Evolutionary conservation across 2,797 vertebrate genomes (phyloP).

Genomic region (Eurystomus glaucurus): DNA sequence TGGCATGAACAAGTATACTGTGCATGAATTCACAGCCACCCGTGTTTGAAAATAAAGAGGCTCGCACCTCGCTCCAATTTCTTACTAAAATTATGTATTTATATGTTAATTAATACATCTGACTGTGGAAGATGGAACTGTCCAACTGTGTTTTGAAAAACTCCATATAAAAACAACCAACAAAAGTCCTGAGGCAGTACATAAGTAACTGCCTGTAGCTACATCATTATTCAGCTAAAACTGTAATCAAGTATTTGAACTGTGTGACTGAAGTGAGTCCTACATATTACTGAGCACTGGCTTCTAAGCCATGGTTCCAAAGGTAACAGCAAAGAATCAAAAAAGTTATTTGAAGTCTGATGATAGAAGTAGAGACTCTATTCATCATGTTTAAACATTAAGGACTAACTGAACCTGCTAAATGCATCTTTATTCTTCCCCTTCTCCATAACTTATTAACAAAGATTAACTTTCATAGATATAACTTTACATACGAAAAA

Average conservation of each 20-base stretch:
- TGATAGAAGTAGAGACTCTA: background rate
- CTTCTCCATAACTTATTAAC: background rate
- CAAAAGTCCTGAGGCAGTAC: background rate
- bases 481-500: background rate
- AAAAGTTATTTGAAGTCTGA: background rate
- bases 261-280: background rate
- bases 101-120: background rate
- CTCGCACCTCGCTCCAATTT: background rate
- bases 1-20: rapidly evolving
- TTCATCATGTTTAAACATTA: background rate
- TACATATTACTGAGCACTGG: background rate
- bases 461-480: background rate
- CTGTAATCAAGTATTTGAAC: background rate
- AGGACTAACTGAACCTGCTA: background rate
- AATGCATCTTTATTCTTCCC: background rate
- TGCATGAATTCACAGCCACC: background rate
- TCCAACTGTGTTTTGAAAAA: background rate
- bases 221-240: background rate
- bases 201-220: background rate
- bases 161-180: background rate
- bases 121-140: background rate
- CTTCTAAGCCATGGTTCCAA: background rate
- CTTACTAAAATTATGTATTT: background rate
- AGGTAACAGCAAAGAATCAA: background rate
- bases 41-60: background rate